Conservation (phyloP, 2,113 vertebrate species). For the Polypterus bichir region DNA sequence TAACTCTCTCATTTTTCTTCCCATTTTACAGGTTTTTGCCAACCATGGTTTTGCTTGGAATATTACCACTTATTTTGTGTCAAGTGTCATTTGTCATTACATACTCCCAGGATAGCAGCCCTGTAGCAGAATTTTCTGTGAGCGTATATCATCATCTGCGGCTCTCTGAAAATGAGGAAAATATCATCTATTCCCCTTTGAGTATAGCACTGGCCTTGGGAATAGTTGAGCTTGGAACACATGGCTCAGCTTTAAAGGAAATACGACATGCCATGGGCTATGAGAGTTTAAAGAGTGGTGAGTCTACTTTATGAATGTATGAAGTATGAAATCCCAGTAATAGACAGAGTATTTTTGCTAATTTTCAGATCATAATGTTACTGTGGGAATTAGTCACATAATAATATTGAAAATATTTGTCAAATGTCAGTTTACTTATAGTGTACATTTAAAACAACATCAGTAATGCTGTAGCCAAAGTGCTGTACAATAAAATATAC, state of each 20-base stretch:
- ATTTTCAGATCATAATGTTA: neutral
- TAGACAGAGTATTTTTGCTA: neutral
- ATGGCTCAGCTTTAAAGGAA: constrained; percentile 73
- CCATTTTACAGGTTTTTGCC: constrained; percentile 8
- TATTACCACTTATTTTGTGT: constrained; percentile 59
- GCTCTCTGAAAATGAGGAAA: constrained; percentile 69
- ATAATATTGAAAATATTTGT: too few species aligned
- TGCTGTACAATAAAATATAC: too few species aligned
- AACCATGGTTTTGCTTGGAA: constrained; percentile 63
- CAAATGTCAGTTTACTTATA: too few species aligned
- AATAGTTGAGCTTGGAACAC: constrained; percentile 85
- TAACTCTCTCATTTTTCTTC: constrained; percentile 11
- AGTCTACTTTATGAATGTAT: constrained; percentile 4
- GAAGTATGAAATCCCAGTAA: neutral
- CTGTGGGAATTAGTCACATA: too few species aligned
- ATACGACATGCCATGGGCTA: constrained; percentile 78
- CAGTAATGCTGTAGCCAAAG: too few species aligned
- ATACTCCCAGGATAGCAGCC: constrained; percentile 60
- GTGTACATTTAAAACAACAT: too few species aligned
- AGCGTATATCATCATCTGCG: constrained; percentile 80
- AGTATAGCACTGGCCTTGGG: constrained; percentile 76
- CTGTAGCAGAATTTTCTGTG: constrained; percentile 72
- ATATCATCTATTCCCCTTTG: constrained; percentile 87
- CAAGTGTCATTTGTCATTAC: constrained; percentile 50
- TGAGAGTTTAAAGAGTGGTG: constrained; percentile 69